A percentile compares a stretch with the other conserved stretches of the same genome.
Evolutionary conservation across 2,797 vertebrate genomes (phyloP).

Genomic region (Sylvia borin): DNA sequence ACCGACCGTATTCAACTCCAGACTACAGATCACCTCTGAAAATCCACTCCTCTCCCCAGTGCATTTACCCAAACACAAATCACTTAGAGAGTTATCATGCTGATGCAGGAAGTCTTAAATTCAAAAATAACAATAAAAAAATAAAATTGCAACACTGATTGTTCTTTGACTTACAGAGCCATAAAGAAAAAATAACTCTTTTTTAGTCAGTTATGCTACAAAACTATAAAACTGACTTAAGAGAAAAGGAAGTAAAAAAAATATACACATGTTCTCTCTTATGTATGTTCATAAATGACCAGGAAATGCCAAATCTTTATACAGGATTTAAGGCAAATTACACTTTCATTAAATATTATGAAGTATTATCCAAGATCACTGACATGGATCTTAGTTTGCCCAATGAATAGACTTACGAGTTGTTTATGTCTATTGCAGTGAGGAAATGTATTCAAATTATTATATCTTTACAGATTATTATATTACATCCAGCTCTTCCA

Average conservation of each 20-base stretch:
- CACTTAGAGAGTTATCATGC: background rate
- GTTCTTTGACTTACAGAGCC: background rate
- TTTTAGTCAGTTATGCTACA: background rate
- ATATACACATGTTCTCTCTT: accelerated
- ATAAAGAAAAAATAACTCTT: background rate
- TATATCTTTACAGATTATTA: background rate
- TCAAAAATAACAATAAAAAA: background rate
- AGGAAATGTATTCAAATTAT: background rate
- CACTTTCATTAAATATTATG: background rate
- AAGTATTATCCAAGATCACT: background rate
- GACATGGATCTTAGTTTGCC: background rate
- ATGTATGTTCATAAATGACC: background rate
- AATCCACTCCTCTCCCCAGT: background rate
- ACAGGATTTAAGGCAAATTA: background rate
- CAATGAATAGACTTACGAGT: background rate
- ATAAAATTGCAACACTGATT: background rate
- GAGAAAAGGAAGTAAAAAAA: background rate
- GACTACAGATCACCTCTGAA: background rate
- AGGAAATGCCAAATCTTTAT: background rate
- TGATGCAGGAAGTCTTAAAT: background rate
- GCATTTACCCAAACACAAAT: background rate
- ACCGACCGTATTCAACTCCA: background rate
- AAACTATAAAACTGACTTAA: background rate
- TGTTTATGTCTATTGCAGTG: background rate
- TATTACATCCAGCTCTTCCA: background rate